Conservation (phyloP, 2,888 invertebrate genomes). For the Neoscelio sp. region DNA sequence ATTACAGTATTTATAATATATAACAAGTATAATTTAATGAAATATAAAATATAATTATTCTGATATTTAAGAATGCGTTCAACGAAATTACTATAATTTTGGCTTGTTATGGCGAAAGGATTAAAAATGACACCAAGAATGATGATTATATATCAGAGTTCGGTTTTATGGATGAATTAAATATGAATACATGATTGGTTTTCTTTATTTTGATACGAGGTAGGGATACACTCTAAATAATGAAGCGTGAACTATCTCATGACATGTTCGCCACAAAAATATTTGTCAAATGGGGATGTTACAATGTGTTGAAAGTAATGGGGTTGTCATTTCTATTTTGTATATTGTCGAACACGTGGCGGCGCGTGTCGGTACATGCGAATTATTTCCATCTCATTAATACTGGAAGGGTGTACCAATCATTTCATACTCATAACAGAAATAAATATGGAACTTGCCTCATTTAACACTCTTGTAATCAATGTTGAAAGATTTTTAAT, state of each 20-base stretch:
- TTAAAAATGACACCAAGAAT: background rate
- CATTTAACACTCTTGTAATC: background rate
- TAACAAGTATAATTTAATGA: too few species aligned
- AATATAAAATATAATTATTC: too few species aligned
- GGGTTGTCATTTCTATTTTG: conserved; percentile 11
- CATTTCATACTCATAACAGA: conserved; percentile 21
- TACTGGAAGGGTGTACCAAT: conserved; percentile 13
- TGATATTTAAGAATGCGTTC: too few species aligned
- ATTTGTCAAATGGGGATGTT: conserved; percentile 39
- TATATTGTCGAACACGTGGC: conserved; percentile 25
- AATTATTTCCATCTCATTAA: conserved; percentile 19
- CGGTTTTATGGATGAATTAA: background rate
- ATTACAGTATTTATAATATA: too few species aligned
- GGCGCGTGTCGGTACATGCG: conserved; percentile 39
- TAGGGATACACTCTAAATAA: conserved; percentile 52
- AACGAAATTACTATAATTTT: too few species aligned
- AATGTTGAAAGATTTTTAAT: background rate
- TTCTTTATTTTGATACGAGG: conserved; percentile 1
- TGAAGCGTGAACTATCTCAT: conserved; percentile 68
- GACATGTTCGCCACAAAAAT: conserved; percentile 59
- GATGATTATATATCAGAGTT: background rate
- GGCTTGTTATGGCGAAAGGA: too few species aligned
- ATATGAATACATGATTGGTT: background rate
- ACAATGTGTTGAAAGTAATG: conserved; percentile 33
- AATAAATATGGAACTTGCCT: background rate